Conservation (phyloP, 2,113 vertebrate species). For the Labrus mixtus region DNA sequence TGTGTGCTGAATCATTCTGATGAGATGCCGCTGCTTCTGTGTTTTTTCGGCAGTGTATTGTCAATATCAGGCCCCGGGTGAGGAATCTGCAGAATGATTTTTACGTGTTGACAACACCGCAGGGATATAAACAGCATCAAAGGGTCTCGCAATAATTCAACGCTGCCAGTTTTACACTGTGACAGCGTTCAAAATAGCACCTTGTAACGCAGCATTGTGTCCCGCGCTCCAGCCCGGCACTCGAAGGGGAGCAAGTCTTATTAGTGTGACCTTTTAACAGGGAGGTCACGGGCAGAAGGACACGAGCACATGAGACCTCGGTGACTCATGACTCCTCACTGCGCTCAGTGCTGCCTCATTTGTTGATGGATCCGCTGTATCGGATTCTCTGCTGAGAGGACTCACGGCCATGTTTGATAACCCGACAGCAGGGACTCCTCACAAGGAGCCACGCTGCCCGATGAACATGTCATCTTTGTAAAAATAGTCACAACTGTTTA, state of each 20-base stretch:
- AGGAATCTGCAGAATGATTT: slow-evolving; percentile 61
- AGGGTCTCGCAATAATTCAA: slow-evolving; percentile 64
- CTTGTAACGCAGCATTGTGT: slow-evolving; percentile 70
- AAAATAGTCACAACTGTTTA: slow-evolving; percentile 13
- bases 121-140: slow-evolving; percentile 79
- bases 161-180: slow-evolving; percentile 59
- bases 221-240: slow-evolving; percentile 50
- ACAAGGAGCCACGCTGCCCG: neutral
- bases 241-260: slow-evolving; percentile 68
- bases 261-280: slow-evolving; percentile 68
- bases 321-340: slow-evolving; percentile 38
- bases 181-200: slow-evolving; percentile 78
- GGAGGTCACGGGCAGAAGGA: slow-evolving; percentile 57
- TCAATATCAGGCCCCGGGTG: slow-evolving; percentile 25
- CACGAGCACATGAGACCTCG: slow-evolving; percentile 44
- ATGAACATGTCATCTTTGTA: neutral
- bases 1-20: slow-evolving; percentile 47
- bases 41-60: slow-evolving; percentile 23
- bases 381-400: slow-evolving; percentile 88
- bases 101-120: slow-evolving; percentile 67
- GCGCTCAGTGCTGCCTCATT: slow-evolving; percentile 73
- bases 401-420: slow-evolving; percentile 56
- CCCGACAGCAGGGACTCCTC: slow-evolving; percentile 29
- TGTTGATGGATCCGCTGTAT: slow-evolving; percentile 87
- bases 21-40: slow-evolving; percentile 12